Evolutionary conservation across 2,113 vertebrate species (phyloP).

Genomic region (Clupea harengus): DNA sequence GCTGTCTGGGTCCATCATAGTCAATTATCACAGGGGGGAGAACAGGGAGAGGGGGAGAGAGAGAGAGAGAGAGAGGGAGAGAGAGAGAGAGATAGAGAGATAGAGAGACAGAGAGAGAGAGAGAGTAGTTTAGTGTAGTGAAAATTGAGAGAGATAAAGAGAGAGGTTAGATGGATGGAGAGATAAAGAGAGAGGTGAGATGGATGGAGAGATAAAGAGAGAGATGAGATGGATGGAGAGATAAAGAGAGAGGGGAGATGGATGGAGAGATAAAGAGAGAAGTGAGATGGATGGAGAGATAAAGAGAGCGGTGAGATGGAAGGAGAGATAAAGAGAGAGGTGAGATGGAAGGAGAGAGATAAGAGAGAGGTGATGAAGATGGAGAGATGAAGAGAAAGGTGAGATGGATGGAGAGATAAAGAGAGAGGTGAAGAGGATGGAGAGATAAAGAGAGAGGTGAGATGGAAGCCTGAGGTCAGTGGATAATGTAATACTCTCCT

Average conservation of each 20-base stretch:
- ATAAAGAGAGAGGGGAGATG: neutral
- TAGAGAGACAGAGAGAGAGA: too few species aligned
- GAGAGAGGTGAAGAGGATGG: neutral
- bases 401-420: neutral
- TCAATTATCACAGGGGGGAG: neutral
- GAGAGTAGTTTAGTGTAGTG: too few species aligned
- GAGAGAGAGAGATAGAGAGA: too few species aligned
- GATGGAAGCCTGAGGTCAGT: neutral
- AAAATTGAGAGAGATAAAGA: too few species aligned
- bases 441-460: neutral
- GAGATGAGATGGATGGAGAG: too few species aligned
- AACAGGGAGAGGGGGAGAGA: neutral
- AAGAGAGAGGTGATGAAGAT: too few species aligned
- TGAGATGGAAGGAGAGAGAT: neutral
- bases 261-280: neutral
- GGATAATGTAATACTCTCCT: too few species aligned
- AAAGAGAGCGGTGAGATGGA: neutral
- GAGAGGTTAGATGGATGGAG: too few species aligned
- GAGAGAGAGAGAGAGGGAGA: neutral
- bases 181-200: too few species aligned
- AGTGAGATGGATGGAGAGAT: neutral
- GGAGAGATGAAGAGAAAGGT: neutral
- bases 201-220: too few species aligned
- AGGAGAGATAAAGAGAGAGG: neutral
- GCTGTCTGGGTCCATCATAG: neutral